Evolutionary conservation across 30 jellyfish, hydroid and myxozoan species (phyloP).

Genomic region (Sanderia malayensis): DNA sequence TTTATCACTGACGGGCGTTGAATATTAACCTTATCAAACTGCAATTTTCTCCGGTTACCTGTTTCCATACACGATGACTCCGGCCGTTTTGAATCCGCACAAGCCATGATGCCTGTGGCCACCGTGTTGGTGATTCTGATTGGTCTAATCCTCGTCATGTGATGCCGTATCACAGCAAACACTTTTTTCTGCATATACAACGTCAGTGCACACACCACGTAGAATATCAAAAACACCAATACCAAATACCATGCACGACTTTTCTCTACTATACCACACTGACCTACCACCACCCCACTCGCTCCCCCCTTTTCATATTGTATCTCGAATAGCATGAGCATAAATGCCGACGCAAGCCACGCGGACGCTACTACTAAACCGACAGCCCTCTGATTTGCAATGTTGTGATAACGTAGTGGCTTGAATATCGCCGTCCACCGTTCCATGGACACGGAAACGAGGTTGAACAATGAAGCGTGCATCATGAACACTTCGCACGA

Average conservation of each 20-base stretch:
- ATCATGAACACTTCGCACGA: conserved; percentile 48
- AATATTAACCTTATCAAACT: too few species aligned
- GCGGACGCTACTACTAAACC: conserved; percentile 8
- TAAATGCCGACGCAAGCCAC: conserved; percentile 24
- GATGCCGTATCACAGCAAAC: conserved; percentile 29
- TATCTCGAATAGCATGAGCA: conserved; percentile 28
- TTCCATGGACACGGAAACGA: conserved; percentile 50
- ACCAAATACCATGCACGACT: conserved; percentile 27
- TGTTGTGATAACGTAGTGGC: conserved; percentile 50
- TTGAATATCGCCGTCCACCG: conserved; percentile 59
- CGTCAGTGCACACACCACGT: conserved; percentile 41
- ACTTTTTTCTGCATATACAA: conserved; percentile 46
- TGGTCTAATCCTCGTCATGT: conserved; percentile 49
- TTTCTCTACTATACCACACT: conserved; percentile 48
- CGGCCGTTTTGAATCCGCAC: too few species aligned
- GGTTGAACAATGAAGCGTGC: conserved; percentile 63
- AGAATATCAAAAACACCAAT: conserved; percentile 24
- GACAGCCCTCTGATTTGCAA: conserved; percentile 33
- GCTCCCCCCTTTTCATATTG: conserved; percentile 11
- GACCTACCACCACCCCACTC: background rate
- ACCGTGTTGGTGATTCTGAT: background rate
- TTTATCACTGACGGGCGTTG: too few species aligned
- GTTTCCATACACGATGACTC: too few species aligned
- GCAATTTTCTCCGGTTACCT: too few species aligned
- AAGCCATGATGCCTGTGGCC: background rate